Percentiles rank a stretch among this genome's conserved stretches.
Conservation (phyloP, 1,140 invertebrate species). For the Drosophila setifemur region DNA sequence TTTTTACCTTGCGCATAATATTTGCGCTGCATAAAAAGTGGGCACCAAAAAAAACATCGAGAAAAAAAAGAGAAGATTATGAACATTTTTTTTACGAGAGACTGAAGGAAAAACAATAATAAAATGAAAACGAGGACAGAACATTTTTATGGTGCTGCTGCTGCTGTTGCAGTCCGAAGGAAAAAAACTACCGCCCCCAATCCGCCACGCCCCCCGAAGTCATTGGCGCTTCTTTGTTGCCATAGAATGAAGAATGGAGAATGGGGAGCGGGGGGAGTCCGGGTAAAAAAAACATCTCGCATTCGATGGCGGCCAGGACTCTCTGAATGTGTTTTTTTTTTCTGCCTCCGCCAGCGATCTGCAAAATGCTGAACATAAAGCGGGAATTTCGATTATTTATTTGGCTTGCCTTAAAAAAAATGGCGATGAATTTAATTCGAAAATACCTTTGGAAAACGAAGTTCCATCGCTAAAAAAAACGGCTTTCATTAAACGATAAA, state of each 20-base stretch:
- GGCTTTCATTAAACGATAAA: slow-evolving; percentile 26
- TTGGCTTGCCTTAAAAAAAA: slow-evolving; percentile 12
- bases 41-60: slow-evolving; percentile 4
- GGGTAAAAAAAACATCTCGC: slow-evolving; percentile 23
- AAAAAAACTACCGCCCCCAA: slow-evolving; percentile 33
- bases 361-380: slow-evolving; percentile 20
- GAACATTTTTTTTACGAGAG: slow-evolving; percentile 25
- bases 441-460: slow-evolving; percentile 21
- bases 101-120: slow-evolving; percentile 27
- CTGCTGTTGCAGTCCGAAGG: not conserved
- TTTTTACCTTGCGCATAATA: slow-evolving; percentile 41
- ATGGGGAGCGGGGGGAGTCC: too few relatives aligned
- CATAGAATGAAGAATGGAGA: not conserved
- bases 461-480: not conserved
- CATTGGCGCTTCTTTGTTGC: slow-evolving; percentile 42
- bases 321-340: not conserved
- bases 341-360: not conserved
- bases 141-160: slow-evolving; percentile 44
- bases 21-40: slow-evolving; percentile 36
- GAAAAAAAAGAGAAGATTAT: slow-evolving; percentile 11
- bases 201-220: slow-evolving; percentile 6
- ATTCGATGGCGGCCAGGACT: slow-evolving; percentile 21
- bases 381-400: slow-evolving; percentile 44
- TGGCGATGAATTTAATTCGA: slow-evolving; percentile 37
- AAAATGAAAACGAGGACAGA: slow-evolving; percentile 57